Evolutionary conservation across 2,797 vertebrate genomes (phyloP), one percentile per base, ranked within the genome.

Genomic region (Poecilia picta): DNA sequence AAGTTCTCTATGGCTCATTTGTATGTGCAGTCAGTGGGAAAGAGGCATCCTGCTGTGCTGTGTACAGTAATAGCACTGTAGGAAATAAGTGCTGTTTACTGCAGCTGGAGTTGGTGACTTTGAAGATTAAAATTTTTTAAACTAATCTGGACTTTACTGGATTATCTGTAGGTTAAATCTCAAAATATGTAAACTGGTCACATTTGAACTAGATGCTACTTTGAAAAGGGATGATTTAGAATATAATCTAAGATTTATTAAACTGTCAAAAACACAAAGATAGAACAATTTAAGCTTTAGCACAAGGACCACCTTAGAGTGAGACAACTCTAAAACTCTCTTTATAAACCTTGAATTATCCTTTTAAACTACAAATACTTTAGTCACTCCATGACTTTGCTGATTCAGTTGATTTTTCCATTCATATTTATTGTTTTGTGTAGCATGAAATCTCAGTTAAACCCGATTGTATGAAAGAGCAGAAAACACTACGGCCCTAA

Each of bases 401-500:
- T 41, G 25, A 41, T 74, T 28, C n/a, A 59, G 25, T 43, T 31
- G 25, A 16, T 43, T 6, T 74, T 81, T 51, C 6, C 0, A 1
- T 33, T 43, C 55, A 64, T 23, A 77, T 13, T 5, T 36, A 73
- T 62, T 59, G 43, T 45, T 71, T 71, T 45, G 68, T 33, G 41
- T 10, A 81, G 51, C 28, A n/a, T 45, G 4, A 36, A 51, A 5
- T 41, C 18, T 74, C 13, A n/a, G 15, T 46, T 72, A 75, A 82
- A n/a, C 20, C 13, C 41, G 28, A 7, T 15, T 0, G 33, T 57
- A 43, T 16, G 13, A 39, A 31, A 77, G 20, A 1, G 11, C 31
- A 31, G 39, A 33, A 2, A 31, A 36, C 25, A 23, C 71, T 72
- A 18, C 2, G 0, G 18, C 70, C 5, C 36, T 72, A 23, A 68